Evolutionary conservation across 2,888 invertebrate species (phyloP), one percentile per base, ranked within the genome.

Genomic region (Taenaris catops): DNA sequence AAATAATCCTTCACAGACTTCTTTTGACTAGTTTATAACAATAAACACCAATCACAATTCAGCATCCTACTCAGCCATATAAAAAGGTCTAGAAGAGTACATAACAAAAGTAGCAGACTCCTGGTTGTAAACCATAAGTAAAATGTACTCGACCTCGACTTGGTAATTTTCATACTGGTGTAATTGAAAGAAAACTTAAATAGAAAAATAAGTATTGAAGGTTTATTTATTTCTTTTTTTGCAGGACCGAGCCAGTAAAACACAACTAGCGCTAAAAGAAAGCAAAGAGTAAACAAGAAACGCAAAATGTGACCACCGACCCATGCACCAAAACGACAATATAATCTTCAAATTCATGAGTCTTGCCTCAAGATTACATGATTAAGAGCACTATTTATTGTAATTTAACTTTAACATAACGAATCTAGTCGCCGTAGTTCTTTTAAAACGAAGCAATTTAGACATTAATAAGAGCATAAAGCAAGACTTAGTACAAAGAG

Each of bases 371-470:
- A 68, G 80, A 74, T 74, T 63, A 80, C 81, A 79, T 84, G 81
- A 84, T 78, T 63, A 65, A 61, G 62, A 64, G 44, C 44, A 44
- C 44, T 74, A 80, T 80, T 83, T 79, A 83, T 75, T 74, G 58
- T 71, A 76, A 68, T 69, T 70, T 70, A 65, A 66, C 57, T 66
- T 73, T 70, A 75, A 65, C 57, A 66, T 59, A 84, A 84, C 84
- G 73, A 86, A 74, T 86, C 84, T 86, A 86, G 84, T 86, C 84
- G 72, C 72, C 63, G 71, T 75, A 81, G 81, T 81, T 81, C 79
- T 80, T 74, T 75, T 75, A 71, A 64, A 73, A 70, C 63, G 69
- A 72, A 75, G 68, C 66, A 74, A 70, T 67, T 75, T 71, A 73
- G 64, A 74, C 61, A 63, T 61, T 49, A 52, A 41, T 67, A 65